Evolutionary conservation across 2,888 invertebrate species (phyloP).

Genomic region (Odontocerum albicorne): DNA sequence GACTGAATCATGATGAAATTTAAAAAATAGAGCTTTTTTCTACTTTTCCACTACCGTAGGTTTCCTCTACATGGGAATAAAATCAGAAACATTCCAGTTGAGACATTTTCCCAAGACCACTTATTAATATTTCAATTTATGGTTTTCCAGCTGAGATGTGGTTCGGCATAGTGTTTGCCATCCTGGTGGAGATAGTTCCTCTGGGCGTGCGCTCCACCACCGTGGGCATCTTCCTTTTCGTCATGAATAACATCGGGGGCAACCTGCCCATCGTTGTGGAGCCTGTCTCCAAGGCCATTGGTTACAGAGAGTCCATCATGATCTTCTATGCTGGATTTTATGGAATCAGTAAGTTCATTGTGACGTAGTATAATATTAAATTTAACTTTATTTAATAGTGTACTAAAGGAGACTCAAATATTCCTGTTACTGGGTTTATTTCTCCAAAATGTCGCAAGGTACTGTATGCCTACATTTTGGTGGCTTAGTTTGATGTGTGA

Average conservation of each 20-base stretch:
- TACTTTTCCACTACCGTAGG: no score
- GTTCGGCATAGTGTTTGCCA: constrained; percentile 91
- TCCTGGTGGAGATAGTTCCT: constrained; percentile 87
- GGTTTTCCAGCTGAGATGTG: constrained; percentile 90
- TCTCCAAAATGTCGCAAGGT: no score
- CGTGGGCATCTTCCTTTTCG: constrained; percentile 84
- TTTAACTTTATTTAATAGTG: no score
- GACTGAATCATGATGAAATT: no score
- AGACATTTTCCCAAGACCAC: no score
- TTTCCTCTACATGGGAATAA: no score
- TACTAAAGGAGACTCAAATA: no score
- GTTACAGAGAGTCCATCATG: constrained; percentile 81
- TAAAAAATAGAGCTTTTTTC: no score
- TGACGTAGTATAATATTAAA: not conserved
- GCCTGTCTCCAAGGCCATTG: constrained; percentile 78
- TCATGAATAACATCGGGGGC: constrained; percentile 91
- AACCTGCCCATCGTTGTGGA: constrained; percentile 87
- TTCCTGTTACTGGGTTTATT: no score
- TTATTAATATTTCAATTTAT: not conserved
- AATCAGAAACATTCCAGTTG: no score
- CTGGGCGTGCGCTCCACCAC: constrained; percentile 79
- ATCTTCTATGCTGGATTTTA: constrained; percentile 90
- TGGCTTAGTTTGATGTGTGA: no score
- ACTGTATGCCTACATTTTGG: no score
- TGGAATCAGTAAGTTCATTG: constrained; percentile 70